Evolutionary conservation across 2,797 vertebrate species (phyloP), one percentile per base, ranked within the genome.

Genomic region (Sebastiscus tertius): DNA sequence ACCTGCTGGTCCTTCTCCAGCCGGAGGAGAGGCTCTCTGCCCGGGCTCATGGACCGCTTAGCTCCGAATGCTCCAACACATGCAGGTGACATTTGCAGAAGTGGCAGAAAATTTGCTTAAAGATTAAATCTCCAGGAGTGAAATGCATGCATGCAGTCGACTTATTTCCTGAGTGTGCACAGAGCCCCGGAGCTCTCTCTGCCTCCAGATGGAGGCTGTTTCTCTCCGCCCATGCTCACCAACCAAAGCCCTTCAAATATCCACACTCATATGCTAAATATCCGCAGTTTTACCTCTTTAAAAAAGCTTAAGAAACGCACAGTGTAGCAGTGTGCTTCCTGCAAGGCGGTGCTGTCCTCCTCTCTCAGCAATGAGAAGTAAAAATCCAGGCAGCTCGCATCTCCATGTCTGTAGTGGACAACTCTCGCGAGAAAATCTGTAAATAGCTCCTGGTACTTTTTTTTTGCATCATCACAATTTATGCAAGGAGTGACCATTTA

Each of bases 341-440:
- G 22, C 27, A 34, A n/a, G 54, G n/a, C 26, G 26, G 73, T 16
- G 75, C 66, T 56, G 61, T 29, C 55, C 46, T 33, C 54, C 39
- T 79, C 60, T 22, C 58, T 4, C 65, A 42, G 77, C 62, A 42
- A 46, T 31, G 60, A 39, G 61, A 78, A 86, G 83, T 81, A 39
- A 52, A 64, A 70, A 77, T 24, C 24, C 31, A 31, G 55, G 14
- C 71, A 33, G 77, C 29, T 87, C 71, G 36, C 72, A 78, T 85
- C 88, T 87, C 77, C 77, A 61, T 70, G 72, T 64, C 85, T 49
- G 60, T 36, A 8, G 22, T 27, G 14, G 29, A 3, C 11, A 88
- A 79, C 2, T 93, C 91, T 93, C 93, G 94, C 92, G 93, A 94
- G 91, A 92, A 61, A 5, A 67, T 10, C 11, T 69, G 75, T 0